phyloP scores from a whole-genome alignment of 2,797 vertebrate species.

The Otolemur crassicaudatus region DNA sequence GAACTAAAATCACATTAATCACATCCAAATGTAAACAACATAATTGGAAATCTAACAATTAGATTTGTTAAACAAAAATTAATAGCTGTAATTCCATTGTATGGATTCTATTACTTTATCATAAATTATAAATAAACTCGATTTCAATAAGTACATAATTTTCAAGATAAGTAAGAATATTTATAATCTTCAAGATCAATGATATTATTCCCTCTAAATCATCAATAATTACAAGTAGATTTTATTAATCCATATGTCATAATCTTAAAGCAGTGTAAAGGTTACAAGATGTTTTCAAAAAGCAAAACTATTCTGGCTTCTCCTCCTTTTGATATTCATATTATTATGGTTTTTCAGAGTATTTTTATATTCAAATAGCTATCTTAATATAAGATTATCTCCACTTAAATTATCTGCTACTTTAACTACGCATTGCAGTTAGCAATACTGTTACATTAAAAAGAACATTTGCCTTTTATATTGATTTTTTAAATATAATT shows the following conservation, averaged over 20 bases:
- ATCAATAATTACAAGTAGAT: background rate
- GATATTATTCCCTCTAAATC: background rate
- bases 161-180: no score
- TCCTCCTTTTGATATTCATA: background rate
- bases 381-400: background rate
- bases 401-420: background rate
- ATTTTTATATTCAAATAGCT: background rate
- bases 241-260: background rate
- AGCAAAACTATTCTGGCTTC: background rate
- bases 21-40: background rate
- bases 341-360: background rate
- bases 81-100: background rate
- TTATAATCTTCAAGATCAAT: background rate
- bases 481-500: background rate
- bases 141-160: background rate
- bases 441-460: background rate
- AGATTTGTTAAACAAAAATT: conserved; percentile 8
- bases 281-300: background rate
- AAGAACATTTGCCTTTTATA: background rate
- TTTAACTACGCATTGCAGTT: background rate
- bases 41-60: background rate
- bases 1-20: background rate
- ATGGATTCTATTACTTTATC: background rate
- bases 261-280: background rate
- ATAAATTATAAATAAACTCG: background rate